These are phyloP conservation scores for Odontamblyopus rebecca DNA, from an alignment of 2,797 vertebrate species.

Conservation along the genomic window DNA sequence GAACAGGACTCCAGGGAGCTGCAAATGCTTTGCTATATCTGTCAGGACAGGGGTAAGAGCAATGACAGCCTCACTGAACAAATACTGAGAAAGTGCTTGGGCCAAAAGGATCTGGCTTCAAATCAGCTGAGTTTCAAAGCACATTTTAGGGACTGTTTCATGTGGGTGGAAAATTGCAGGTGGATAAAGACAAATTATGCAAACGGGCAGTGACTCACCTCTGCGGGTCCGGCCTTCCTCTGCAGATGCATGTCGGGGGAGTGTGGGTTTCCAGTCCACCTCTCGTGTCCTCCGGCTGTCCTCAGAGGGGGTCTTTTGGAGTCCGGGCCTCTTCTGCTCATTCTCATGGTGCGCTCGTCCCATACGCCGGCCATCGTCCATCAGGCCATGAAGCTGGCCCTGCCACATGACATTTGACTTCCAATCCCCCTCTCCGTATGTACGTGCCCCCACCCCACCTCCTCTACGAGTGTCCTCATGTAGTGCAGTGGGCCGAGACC, in stretches of 20 bases:
- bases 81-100: slow-evolving; percentile 10
- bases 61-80: slow-evolving; percentile 35
- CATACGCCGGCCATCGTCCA: slow-evolving; percentile 69
- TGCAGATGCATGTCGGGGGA: slow-evolving; percentile 77
- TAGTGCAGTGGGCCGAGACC: slow-evolving; percentile 63
- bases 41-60: slow-evolving; percentile 54
- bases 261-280: slow-evolving; percentile 76
- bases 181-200: background rate
- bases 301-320: slow-evolving; percentile 80
- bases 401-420: slow-evolving; percentile 75
- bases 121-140: background rate
- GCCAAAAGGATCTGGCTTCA: background rate
- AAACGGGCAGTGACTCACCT: slow-evolving; percentile 63
- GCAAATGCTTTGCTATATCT: slow-evolving; percentile 68
- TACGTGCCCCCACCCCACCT: slow-evolving; percentile 69
- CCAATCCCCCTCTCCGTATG: slow-evolving; percentile 77
- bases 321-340: slow-evolving; percentile 67
- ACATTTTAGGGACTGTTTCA: slow-evolving; percentile 8
- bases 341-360: slow-evolving; percentile 69
- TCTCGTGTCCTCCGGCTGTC: slow-evolving; percentile 76
- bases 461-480: slow-evolving; percentile 80
- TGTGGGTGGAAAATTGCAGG: slow-evolving; percentile 13
- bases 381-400: slow-evolving; percentile 57
- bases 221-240: slow-evolving; percentile 77
- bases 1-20: slow-evolving; percentile 76